Conservation (phyloP, 2,113 vertebrate species). For the Gobius niger region DNA sequence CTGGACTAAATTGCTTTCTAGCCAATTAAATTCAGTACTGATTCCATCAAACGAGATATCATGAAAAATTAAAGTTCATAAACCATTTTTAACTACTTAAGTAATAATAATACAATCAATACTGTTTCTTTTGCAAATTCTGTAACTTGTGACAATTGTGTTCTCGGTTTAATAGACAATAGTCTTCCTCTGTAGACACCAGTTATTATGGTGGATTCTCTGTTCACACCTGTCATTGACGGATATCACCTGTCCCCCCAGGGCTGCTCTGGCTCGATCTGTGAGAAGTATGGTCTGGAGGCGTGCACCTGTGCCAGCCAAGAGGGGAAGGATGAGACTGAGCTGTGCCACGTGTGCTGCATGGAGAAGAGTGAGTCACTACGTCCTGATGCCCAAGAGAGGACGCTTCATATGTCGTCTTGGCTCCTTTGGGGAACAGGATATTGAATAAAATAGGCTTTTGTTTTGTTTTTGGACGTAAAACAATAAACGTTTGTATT, state of each 20-base stretch:
- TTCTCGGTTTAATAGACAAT: not conserved
- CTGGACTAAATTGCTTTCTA: no score
- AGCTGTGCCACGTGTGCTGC: constrained; percentile 97
- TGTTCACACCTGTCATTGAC: constrained; percentile 33
- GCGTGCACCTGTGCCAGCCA: constrained; percentile 94
- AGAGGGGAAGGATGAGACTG: constrained; percentile 92
- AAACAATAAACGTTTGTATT: not conserved
- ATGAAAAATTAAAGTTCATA: no score
- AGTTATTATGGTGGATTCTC: constrained; percentile 27
- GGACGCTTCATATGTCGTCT: not conserved
- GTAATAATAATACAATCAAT: no score
- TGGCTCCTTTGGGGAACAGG: no score
- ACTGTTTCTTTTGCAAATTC: no score
- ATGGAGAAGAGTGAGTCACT: constrained; percentile 91
- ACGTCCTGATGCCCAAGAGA: not conserved
- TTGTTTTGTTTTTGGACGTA: not conserved
- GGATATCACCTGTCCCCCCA: constrained; percentile 60
- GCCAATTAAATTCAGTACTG: no score
- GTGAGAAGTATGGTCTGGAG: constrained; percentile 91
- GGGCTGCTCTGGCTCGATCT: constrained; percentile 98
- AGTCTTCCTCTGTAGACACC: constrained; percentile 19
- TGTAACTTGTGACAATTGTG: not conserved
- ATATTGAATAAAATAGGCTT: not conserved
- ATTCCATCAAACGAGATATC: no score
- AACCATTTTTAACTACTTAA: no score